phyloP scores from a whole-genome alignment of 2,113 vertebrate genomes.

The Paraplagusia blochii region DNA sequence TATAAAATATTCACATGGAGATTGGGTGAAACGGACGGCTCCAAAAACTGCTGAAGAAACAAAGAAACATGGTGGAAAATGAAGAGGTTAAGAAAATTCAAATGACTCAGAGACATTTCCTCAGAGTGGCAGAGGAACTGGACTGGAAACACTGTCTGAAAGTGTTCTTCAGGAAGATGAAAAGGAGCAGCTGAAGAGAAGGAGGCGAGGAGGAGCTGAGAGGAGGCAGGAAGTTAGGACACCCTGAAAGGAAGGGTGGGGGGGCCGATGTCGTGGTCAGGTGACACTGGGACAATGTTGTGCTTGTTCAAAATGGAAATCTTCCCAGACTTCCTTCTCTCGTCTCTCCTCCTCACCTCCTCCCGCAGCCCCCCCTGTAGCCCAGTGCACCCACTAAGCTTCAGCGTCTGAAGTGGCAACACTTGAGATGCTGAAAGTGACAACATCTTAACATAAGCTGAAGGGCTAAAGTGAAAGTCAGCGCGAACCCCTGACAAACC shows the following conservation, averaged over 20 bases:
- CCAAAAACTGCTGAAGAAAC: constrained; percentile 37
- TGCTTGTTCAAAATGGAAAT: constrained; percentile 72
- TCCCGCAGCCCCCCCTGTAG: constrained; percentile 23
- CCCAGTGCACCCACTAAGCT: constrained; percentile 70
- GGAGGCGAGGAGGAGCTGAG: constrained; percentile 40
- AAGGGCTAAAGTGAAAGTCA: constrained; percentile 72
- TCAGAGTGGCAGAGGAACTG: constrained; percentile 47
- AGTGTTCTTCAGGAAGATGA: constrained; percentile 64
- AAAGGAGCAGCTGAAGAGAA: constrained; percentile 46
- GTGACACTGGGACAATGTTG: constrained; percentile 69
- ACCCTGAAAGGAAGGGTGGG: constrained; percentile 46
- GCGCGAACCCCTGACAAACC: constrained; percentile 43
- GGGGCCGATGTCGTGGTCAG: constrained; percentile 57
- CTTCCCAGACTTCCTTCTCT: constrained; percentile 68
- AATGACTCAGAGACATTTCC: constrained; percentile 57
- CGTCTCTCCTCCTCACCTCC: constrained; percentile 46
- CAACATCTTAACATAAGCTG: constrained; percentile 80
- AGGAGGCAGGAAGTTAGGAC: constrained; percentile 59
- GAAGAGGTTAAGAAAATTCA: constrained; percentile 64
- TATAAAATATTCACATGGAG: constrained; percentile 73
- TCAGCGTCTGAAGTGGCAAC: constrained; percentile 79
- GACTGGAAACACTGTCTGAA: constrained; percentile 46
- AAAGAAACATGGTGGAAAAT: constrained; percentile 15
- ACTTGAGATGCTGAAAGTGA: constrained; percentile 82
- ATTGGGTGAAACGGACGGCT: constrained; percentile 40